Evolutionary conservation across 2,888 invertebrate species (phyloP), one percentile per base, ranked within the genome.

Genomic region (Erebia ligea): DNA sequence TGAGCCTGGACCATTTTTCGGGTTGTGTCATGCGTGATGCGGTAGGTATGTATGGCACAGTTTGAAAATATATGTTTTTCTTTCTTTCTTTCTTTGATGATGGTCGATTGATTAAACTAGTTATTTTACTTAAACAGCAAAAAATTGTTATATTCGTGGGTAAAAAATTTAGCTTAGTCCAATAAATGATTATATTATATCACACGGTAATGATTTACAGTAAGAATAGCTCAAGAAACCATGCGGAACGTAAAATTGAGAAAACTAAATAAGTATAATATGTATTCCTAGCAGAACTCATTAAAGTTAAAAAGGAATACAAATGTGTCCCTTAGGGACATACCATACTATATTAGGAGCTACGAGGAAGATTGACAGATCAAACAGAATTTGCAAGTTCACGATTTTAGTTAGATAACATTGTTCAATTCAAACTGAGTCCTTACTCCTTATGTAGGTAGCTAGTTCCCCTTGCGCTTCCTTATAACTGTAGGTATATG

Each of bases 261-360:
- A 50, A 50, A 50, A 50, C 50, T 50, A 4, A 45, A 45, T n/a
- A 54, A 9, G 10, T 54, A 19, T n/a, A n/a, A n/a, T n/a, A n/a
- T 2, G 2, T 17, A 54, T 17, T 34, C 34, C 34, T 34, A 54
- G 54, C 10, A 19, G 17, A 54, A 13, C 15, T 57, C 45, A 15
- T 8, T 19, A 25, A 21, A 48, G 62, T 62, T 62, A 19, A 17
- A 19, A 17, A 21, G 48, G 45, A 62, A 67, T 69, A 63, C 67
- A 57, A 69, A 69, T 34, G 66, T 67, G 52, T 64, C 66, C 56
- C 64, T 59, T 45, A 45, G 45, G 10, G 70, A 70, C 69, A 62
- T 66, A 17, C 68, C 70, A 68, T 66, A 70, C 67, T 65, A 61
- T 70, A 45, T 62, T 59, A 61, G 66, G 64, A 68, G 57, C 21